Evolutionary conservation across 2,113 vertebrate species (phyloP).

Genomic region (Strigops habroptila): DNA sequence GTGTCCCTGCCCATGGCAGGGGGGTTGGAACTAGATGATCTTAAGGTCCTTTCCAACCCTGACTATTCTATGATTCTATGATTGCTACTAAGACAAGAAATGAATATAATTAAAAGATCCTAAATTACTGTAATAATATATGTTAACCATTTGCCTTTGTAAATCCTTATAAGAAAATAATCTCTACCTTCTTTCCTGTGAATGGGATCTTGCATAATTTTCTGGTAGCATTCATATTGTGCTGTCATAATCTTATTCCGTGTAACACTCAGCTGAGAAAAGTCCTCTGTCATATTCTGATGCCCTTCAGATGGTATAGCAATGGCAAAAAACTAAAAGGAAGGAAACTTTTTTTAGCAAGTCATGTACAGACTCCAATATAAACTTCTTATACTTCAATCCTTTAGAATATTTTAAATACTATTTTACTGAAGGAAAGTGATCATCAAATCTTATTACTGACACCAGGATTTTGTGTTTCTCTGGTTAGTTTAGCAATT

Average conservation of each 20-base stretch:
- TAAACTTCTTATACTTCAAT: background rate
- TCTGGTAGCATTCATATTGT: conserved; percentile 97
- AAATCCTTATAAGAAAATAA: background rate
- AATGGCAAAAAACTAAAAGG: conserved; percentile 68
- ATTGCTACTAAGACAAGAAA: background rate
- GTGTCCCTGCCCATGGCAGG: too few species aligned
- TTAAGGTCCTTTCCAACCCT: too few species aligned
- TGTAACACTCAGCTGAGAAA: conserved; percentile 74
- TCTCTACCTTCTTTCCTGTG: conserved; percentile 70
- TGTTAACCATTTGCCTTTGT: background rate
- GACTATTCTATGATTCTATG: too few species aligned
- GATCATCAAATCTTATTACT: background rate
- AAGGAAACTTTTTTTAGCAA: background rate
- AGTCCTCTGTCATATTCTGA: background rate
- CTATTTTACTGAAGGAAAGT: background rate
- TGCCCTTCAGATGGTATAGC: conserved; percentile 69
- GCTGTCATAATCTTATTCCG: conserved; percentile 93
- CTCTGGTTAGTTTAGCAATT: background rate
- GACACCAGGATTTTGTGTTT: background rate
- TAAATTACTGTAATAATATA: background rate
- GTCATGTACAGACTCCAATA: background rate
- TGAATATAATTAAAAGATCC: background rate
- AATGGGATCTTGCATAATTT: conserved; percentile 85
- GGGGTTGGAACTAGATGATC: too few species aligned
- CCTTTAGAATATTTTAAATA: background rate